A percentile compares a stretch with the other conserved stretches of the same genome.
phyloP scores from a whole-genome alignment of 2,888 invertebrate species.

The Morpho helenor region DNA sequence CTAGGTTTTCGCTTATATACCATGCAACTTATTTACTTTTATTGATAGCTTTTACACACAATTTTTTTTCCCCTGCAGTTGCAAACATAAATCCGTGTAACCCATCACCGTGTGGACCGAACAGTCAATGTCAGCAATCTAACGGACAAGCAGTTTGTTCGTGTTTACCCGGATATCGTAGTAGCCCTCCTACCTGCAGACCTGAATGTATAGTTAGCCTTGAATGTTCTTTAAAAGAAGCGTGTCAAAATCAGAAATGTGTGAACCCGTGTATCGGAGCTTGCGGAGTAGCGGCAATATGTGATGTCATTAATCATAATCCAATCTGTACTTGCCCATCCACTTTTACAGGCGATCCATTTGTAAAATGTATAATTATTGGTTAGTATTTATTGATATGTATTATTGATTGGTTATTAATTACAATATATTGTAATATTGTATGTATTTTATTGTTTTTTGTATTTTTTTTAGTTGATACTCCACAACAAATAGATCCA shows the following conservation, averaged over 20 bases:
- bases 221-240: conserved; percentile 83
- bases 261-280: conserved; percentile 85
- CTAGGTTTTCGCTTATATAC: too few species aligned
- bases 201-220: conserved; percentile 86
- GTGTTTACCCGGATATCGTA: conserved; percentile 82
- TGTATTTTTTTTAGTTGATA: conserved; percentile 28
- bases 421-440: background rate
- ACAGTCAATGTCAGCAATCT: conserved; percentile 86
- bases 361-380: conserved; percentile 81
- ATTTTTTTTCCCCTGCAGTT: conserved; percentile 80
- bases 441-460: background rate
- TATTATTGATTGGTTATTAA: background rate
- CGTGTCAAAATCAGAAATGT: conserved; percentile 85
- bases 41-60: too few species aligned
- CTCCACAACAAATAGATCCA: conserved; percentile 64
- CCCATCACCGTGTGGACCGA: conserved; percentile 90
- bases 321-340: conserved; percentile 87
- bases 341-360: conserved; percentile 89
- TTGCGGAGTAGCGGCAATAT: conserved; percentile 85
- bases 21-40: too few species aligned
- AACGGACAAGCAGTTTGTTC: conserved; percentile 86
- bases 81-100: conserved; percentile 87
- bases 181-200: conserved; percentile 84
- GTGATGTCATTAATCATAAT: conserved; percentile 87
- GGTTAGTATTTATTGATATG: conserved; percentile 39